Evolutionary conservation across 2,797 vertebrate species (phyloP), one percentile per base, ranked within the genome.

Genomic region (Gallinago nigripennis): DNA sequence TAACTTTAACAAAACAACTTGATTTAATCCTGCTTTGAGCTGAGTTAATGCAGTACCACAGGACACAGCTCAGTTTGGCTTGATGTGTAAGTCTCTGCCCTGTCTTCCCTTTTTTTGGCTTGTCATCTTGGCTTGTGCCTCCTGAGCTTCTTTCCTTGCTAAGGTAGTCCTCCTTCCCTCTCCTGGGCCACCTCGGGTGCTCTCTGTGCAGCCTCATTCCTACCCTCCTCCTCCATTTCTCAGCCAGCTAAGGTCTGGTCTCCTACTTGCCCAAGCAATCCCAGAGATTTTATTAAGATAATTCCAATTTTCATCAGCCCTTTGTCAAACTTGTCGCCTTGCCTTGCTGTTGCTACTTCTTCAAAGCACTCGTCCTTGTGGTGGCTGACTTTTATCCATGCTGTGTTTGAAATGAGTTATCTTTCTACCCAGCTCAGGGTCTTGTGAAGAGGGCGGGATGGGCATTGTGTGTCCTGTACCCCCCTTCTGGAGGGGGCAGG

Each of bases 71-170:
- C 70, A 66, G 35, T 46, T 90, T 39, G 65, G 30, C 63, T 84
- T 82, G 56, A 58, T 93, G 76, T 76, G 31, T 66, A 77, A 90
- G 77, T 51, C n/a, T 80, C 45, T 83, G 37, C 41, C 27, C 46
- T 75, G 30, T 61, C 66, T 90, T 95, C 51, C 10, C 27, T 64
- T 4, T 25, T 90, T 86, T 73, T 84, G 83, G 35, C 56, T 78
- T 95, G 43, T 58, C 56, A n/a, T 88, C 75, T 93, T 86, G 66
- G 31, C 66, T 73, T 90, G 70, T 94, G 70, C 51, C 46, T 90
- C 81, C 69, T 73, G 71, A 94, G 53, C 71, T 95, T 64, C 30
- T n/a, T 39, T 72, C 3, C 6, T 73, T 82, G 65, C 72, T 75
- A 41, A 85, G 63, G 37, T 39, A 71, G 33, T 13, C 39, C 16